Evolutionary conservation across 2,797 vertebrate genomes (phyloP).

Genomic region (Nothura maculosa): DNA sequence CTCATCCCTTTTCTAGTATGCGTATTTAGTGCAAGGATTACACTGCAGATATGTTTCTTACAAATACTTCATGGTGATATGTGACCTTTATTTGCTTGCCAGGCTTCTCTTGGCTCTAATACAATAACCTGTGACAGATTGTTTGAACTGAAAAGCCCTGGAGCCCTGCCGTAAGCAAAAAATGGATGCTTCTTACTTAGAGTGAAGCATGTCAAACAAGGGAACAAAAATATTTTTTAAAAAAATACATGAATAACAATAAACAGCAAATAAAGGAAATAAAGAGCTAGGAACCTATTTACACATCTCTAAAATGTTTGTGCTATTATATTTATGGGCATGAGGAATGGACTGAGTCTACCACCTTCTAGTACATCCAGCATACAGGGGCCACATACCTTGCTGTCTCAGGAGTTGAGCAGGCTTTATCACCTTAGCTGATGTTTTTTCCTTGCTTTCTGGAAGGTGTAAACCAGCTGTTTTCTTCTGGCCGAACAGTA

Average conservation of each 20-base stretch:
- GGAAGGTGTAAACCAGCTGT: background rate
- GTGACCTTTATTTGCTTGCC: slow-evolving; percentile 62
- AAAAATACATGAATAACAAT: background rate
- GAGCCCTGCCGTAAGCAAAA: slow-evolving; percentile 61
- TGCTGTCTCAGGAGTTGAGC: background rate
- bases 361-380: background rate
- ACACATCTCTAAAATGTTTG: accelerated
- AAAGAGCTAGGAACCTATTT: background rate
- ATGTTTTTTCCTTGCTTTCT: background rate
- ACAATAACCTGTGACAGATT: slow-evolving; percentile 52
- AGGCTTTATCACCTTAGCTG: background rate
- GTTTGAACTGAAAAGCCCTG: slow-evolving; percentile 43
- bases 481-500: background rate
- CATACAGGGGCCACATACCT: background rate
- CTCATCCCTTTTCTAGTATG: background rate
- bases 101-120: slow-evolving; percentile 27
- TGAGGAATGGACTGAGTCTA: background rate
- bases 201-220: slow-evolving; percentile 23
- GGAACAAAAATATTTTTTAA: background rate
- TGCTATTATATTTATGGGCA: background rate
- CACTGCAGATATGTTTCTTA: background rate
- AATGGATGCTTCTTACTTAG: slow-evolving; percentile 28
- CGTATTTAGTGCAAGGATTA: background rate
- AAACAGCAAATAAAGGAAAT: background rate
- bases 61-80: slow-evolving; percentile 30